Base-by-base conservation (phyloP, 2,888 invertebrate species). In the Drosophila cognata region DNA sequence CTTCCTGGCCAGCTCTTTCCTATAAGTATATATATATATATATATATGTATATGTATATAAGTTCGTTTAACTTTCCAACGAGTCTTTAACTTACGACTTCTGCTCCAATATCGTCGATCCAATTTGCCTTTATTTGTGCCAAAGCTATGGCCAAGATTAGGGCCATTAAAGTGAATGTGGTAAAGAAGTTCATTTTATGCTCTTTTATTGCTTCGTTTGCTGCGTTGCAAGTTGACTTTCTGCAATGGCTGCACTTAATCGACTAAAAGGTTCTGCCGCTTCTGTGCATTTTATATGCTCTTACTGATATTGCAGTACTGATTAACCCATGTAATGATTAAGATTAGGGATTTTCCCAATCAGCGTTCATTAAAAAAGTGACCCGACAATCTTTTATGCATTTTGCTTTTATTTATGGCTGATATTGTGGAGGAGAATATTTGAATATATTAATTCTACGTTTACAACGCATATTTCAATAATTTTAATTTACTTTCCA, bases 151-250 rank as follows among this genome's bases (percentile, higher is more conserved):
- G 8, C 31, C n/a, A 53, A 25, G 11, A 66, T 16, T 25, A 66
- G 7, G 10, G 46, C 66, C n/a, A 65, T 36, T 5, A 65, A 16
- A 11, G 13, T 25, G 3, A 66, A 16, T 18, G 16, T 33, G 6
- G 18, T 13, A 4, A 33, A 31, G 1, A 16, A 67, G 5, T 67
- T 38, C 67, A 67, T 67, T 21, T 18, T 31, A 4, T 10, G 18
- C 4, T 4, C 1, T 25, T 46, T 21, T 13, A 16, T 7, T 21
- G 7, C 4, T 13, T 25, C 16, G 4, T 2, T 46, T 46, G 13
- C 7, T 21, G 7, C 21, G 21, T 21, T 21, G 21, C 21, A 46
- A 7, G 21, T 21, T 7, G 21, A 21, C 46, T 46, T 58, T 18
- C 13, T 35, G 21, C 35, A 18, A 4, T 25, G 4, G 36, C 5